phyloP scores from a whole-genome alignment of 2,113 vertebrate species.

The Hemiscyllium ocellatum region DNA sequence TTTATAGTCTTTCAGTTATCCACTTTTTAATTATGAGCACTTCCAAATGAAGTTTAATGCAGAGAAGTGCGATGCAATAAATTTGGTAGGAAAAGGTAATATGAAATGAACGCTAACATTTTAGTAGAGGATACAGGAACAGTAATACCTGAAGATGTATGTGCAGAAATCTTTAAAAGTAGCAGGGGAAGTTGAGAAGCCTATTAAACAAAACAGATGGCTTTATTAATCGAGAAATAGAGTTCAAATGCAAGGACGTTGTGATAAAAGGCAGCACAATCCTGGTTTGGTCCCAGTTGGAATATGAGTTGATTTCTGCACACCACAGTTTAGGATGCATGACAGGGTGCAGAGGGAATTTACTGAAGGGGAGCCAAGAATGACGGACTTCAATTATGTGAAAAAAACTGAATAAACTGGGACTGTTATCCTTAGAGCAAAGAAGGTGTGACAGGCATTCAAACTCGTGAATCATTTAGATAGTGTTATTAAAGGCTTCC shows the following conservation, averaged over 20 bases:
- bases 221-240: background rate
- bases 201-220: background rate
- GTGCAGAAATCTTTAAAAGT: background rate
- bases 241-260: background rate
- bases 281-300: background rate
- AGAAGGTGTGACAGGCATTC: background rate
- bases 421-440: background rate
- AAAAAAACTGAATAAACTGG: background rate
- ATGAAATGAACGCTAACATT: background rate
- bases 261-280: background rate
- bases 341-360: background rate
- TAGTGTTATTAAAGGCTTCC: background rate
- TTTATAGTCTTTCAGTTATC: background rate
- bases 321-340: background rate
- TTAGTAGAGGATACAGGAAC: background rate
- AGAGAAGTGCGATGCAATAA: background rate
- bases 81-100: background rate
- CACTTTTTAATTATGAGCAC: background rate
- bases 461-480: background rate
- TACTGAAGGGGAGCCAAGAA: background rate
- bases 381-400: background rate
- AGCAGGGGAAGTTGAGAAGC: background rate
- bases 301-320: background rate
- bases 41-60: background rate
- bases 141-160: background rate